Evolutionary conservation across 2,888 invertebrate genomes (phyloP).

Genomic region (Phorcus lineatus): DNA sequence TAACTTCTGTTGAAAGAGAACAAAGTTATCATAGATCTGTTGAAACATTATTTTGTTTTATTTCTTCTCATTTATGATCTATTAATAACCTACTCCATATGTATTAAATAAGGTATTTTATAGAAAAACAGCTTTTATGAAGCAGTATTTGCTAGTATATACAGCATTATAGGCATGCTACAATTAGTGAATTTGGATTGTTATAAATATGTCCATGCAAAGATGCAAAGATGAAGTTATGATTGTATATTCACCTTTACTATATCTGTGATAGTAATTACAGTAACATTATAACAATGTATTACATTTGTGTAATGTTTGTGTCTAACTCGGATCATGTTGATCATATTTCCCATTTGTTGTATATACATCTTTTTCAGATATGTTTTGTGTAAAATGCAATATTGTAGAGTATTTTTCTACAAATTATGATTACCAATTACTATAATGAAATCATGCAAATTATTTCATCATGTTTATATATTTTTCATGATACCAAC

Average conservation of each 20-base stretch:
- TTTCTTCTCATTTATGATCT: too few relatives aligned
- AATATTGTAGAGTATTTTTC: slow-evolving; percentile 15
- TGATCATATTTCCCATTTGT: background rate
- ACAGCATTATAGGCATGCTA: too few relatives aligned
- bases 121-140: too few relatives aligned
- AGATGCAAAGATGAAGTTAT: too few relatives aligned
- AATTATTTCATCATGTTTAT: slow-evolving; percentile 10
- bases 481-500: slow-evolving; percentile 1
- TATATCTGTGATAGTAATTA: slow-evolving; percentile 4
- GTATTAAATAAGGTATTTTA: too few relatives aligned
- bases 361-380: background rate
- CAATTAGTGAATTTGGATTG: too few relatives aligned
- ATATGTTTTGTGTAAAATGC: background rate
- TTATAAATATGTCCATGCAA: too few relatives aligned
- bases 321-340: background rate
- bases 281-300: background rate
- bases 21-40: too few relatives aligned
- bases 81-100: too few relatives aligned
- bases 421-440: background rate
- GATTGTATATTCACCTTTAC: background rate
- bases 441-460: background rate
- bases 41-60: too few relatives aligned
- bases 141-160: too few relatives aligned
- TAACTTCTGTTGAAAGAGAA: too few relatives aligned
- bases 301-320: background rate